Conservation (phyloP, 2,797 vertebrate genomes). For the Esox lucius region DNA sequence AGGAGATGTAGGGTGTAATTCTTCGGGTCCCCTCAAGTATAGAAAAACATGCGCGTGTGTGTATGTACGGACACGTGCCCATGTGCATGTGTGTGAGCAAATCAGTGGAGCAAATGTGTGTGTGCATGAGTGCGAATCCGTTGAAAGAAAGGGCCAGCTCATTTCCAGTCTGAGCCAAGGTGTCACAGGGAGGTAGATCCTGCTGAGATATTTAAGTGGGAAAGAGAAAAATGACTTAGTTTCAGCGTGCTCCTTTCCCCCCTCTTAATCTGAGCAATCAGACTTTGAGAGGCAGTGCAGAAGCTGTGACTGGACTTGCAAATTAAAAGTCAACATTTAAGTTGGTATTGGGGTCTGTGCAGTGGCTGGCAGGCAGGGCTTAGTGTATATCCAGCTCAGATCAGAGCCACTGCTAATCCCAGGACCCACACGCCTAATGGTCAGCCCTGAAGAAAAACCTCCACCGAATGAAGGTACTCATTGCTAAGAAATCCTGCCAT, state of each 20-base stretch:
- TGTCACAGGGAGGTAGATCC: slow-evolving; percentile 54
- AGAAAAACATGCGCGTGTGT: no score
- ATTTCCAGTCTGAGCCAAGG: slow-evolving; percentile 49
- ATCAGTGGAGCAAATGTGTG: background rate
- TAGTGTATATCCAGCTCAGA: slow-evolving; percentile 12
- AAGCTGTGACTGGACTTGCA: slow-evolving; percentile 31
- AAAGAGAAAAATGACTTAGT: slow-evolving; percentile 38
- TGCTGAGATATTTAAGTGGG: slow-evolving; percentile 53
- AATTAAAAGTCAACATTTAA: slow-evolving; percentile 48
- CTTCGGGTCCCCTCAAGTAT: no score
- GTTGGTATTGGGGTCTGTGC: slow-evolving; percentile 19
- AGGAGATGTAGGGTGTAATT: no score
- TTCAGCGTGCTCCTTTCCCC: slow-evolving; percentile 25
- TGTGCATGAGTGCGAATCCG: background rate
- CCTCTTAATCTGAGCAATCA: slow-evolving; percentile 7
- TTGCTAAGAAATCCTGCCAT: slow-evolving; percentile 19
- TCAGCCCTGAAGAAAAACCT: slow-evolving; percentile 1
- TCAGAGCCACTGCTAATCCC: background rate
- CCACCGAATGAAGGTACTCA: slow-evolving; percentile 38
- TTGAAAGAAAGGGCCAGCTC: slow-evolving; percentile 50
- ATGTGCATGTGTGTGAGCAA: background rate
- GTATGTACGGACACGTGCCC: no score
- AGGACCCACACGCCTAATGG: background rate
- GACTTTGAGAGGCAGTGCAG: slow-evolving; percentile 10
- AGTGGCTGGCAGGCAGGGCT: background rate